A percentile compares a stretch with the other conserved stretches of the same genome.
These are phyloP conservation scores for Trinorchestia longiramus DNA, from an alignment of 1,140 invertebrate genomes.

Conservation along the genomic window DNA sequence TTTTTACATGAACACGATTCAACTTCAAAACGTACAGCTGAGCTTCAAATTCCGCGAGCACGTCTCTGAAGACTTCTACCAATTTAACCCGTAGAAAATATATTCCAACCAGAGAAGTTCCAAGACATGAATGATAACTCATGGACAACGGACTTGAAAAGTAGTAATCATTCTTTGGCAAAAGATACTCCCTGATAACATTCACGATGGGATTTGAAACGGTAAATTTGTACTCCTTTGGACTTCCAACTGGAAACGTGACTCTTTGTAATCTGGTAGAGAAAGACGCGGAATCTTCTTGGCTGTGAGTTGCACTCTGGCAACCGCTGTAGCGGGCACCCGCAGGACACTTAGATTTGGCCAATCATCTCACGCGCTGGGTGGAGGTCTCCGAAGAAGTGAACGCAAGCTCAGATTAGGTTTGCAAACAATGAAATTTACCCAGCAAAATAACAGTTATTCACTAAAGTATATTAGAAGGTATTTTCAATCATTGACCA, in stretches of 20 bases:
- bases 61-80: neutral
- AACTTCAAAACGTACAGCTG: neutral
- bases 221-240: neutral
- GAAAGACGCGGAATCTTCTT: neutral
- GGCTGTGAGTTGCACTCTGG: too few relatives aligned
- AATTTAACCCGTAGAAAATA: too few relatives aligned
- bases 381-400: neutral
- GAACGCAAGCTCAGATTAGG: neutral
- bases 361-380: neutral
- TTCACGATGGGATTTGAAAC: neutral
- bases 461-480: too few relatives aligned
- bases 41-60: neutral
- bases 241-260: neutral
- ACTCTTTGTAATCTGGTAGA: neutral
- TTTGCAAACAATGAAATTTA: neutral
- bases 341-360: too few relatives aligned
- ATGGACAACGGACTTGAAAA: neutral
- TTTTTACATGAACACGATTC: neutral
- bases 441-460: too few relatives aligned
- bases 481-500: neutral
- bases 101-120: neutral
- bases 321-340: neutral
- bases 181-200: neutral
- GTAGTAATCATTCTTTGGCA: neutral
- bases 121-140: neutral